A percentile compares a stretch with the other conserved stretches of the same genome.
Evolutionary conservation across 2,888 invertebrate species (phyloP).

Genomic region (Hypolimnas misippus): DNA sequence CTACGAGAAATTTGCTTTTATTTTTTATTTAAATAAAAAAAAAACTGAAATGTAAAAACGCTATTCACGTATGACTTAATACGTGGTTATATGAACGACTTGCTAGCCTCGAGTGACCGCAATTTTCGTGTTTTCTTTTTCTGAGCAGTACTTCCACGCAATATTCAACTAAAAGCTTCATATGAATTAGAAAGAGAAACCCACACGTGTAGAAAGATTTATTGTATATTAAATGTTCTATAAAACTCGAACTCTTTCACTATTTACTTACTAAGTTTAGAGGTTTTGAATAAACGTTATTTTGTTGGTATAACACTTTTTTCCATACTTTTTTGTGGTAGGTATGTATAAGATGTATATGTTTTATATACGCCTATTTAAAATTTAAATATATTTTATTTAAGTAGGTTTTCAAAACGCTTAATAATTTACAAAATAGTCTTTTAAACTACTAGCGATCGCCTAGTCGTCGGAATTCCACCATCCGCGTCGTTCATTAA

Average conservation of each 20-base stretch:
- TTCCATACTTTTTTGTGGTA: no score
- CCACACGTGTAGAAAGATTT: background rate
- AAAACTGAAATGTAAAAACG: background rate
- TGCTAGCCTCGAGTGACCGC: conserved; percentile 17
- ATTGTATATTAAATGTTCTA: background rate
- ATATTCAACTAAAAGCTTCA: conserved; percentile 10
- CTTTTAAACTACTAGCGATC: no score
- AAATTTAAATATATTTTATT: no score
- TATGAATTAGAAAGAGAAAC: conserved; percentile 1
- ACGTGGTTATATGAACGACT: background rate
- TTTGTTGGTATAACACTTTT: background rate
- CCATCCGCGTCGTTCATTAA: no score
- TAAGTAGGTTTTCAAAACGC: no score
- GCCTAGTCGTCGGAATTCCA: no score
- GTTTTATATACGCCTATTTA: no score
- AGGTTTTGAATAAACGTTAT: background rate
- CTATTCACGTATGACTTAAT: background rate
- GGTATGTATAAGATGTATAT: no score
- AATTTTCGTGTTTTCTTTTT: conserved; percentile 15
- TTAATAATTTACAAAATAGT: no score
- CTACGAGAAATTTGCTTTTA: no score
- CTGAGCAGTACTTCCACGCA: background rate
- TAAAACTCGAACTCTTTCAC: background rate
- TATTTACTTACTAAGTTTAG: background rate
- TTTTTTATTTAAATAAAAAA: no score